Evolutionary conservation across 2,888 invertebrate genomes (phyloP).

Genomic region (Noctua janthina): DNA sequence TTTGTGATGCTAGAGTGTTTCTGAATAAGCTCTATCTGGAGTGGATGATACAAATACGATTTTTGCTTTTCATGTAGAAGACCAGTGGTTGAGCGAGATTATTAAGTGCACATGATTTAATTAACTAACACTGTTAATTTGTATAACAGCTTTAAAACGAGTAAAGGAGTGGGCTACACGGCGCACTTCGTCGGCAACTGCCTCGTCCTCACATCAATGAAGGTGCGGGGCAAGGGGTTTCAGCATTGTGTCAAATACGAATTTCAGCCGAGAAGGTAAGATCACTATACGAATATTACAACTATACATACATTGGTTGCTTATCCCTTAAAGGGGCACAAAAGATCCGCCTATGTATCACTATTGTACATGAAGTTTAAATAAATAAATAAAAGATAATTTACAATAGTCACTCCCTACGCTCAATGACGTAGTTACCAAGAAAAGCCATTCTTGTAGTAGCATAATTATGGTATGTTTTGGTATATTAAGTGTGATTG

Average conservation of each 20-base stretch:
- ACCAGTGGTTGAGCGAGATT: background rate
- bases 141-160: slow-evolving; percentile 97
- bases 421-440: background rate
- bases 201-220: slow-evolving; percentile 99
- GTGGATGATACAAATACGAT: background rate
- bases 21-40: background rate
- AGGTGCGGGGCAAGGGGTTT: slow-evolving; percentile 99
- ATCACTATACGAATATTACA: background rate
- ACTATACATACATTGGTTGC: background rate
- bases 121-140: slow-evolving; percentile 36
- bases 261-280: slow-evolving; percentile 97
- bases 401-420: background rate
- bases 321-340: background rate
- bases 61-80: background rate
- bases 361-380: too few species aligned
- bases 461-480: too few species aligned
- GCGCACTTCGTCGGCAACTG: slow-evolving; percentile 99
- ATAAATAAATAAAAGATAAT: too few species aligned
- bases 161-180: slow-evolving; percentile 99
- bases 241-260: slow-evolving; percentile 99
- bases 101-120: background rate
- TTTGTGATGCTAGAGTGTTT: slow-evolving; percentile 14
- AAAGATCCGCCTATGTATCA: too few species aligned
- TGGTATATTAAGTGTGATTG: background rate
- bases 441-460: background rate